Conservation (phyloP, 2,113 vertebrate genomes). For the Camarhynchus parvulus region DNA sequence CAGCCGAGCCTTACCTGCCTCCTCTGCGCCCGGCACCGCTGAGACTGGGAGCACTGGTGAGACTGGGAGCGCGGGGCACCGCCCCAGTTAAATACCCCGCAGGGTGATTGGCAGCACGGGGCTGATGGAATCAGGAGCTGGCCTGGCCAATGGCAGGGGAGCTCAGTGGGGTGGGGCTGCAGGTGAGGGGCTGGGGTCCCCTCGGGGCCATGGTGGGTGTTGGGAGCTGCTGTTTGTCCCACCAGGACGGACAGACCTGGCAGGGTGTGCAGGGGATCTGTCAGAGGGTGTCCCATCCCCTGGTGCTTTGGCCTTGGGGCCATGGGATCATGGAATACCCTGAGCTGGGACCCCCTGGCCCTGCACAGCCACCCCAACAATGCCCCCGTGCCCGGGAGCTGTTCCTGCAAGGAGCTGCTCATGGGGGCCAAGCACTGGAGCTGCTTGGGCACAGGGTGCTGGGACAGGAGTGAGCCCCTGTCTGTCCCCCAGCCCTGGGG, state of each 20-base stretch:
- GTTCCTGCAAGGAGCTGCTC: background rate
- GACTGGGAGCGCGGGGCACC: rapidly evolving
- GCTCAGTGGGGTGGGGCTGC: background rate
- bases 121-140: background rate
- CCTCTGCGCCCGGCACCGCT: rapidly evolving
- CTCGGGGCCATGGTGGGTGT: rapidly evolving
- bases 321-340: rapidly evolving
- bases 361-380: background rate
- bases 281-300: rapidly evolving
- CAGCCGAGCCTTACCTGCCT: background rate
- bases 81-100: background rate
- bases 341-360: background rate
- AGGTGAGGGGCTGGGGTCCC: background rate
- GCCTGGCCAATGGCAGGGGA: background rate
- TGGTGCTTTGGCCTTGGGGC: background rate
- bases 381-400: background rate
- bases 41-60: rapidly evolving
- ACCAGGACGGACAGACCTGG: rapidly evolving
- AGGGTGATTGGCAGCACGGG: background rate
- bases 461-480: background rate
- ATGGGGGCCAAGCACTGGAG: rapidly evolving
- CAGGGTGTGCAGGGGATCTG: rapidly evolving
- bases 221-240: background rate
- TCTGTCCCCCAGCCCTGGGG: background rate
- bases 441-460: background rate